These are phyloP conservation scores for Mesochorus sp. DNA, from an alignment of 2,888 invertebrate species.

Conservation along the genomic window DNA sequence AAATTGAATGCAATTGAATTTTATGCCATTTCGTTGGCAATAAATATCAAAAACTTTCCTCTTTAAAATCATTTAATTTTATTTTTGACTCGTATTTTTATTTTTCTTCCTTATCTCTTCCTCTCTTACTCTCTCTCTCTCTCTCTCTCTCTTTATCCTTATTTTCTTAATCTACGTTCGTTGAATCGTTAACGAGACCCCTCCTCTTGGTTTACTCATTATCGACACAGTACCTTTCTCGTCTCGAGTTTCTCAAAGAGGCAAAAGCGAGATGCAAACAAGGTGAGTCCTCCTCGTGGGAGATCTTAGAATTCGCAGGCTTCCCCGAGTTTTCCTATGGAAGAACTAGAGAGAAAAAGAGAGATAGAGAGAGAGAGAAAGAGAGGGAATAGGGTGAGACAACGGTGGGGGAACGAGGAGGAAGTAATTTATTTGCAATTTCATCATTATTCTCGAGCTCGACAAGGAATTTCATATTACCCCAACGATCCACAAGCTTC, in stretches of 20 bases:
- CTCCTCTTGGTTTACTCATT: conserved; percentile 66
- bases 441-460: conserved; percentile 60
- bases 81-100: background rate
- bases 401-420: conserved; percentile 43
- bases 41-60: conserved; percentile 16
- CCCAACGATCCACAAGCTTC: conserved; percentile 30
- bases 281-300: conserved; percentile 21
- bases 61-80: background rate
- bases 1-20: conserved; percentile 12
- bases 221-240: conserved; percentile 60
- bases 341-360: conserved; percentile 38
- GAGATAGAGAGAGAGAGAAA: background rate
- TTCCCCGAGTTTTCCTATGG: conserved; percentile 24
- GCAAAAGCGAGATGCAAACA: conserved; percentile 36
- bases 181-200: conserved; percentile 67
- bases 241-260: conserved; percentile 64
- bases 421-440: conserved; percentile 75
- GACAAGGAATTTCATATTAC: conserved; percentile 70
- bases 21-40: background rate
- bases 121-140: background rate
- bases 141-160: background rate
- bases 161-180: conserved; percentile 37
- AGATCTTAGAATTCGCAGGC: conserved; percentile 29
- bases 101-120: background rate
- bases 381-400: conserved; percentile 29